phyloP scores from a whole-genome alignment of 1,140 invertebrate species.

The Zaprionus lachaisei region DNA sequence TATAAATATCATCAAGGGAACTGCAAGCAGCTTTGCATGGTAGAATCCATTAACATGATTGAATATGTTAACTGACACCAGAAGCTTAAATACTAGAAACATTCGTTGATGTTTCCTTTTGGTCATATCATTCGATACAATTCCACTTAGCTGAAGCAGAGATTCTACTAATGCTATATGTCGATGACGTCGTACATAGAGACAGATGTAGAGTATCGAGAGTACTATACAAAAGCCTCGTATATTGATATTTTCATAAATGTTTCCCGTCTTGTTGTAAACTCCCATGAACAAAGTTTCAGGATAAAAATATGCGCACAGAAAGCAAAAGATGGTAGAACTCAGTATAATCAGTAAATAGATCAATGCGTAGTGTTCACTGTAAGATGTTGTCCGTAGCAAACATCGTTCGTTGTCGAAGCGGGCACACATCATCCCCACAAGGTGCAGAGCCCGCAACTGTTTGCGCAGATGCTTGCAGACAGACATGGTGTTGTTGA shows the following conservation, averaged over 20 bases:
- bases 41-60: slow-evolving; percentile 47
- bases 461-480: slow-evolving; percentile 55
- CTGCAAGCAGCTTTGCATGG: neutral
- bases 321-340: slow-evolving; percentile 19
- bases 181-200: slow-evolving; percentile 52
- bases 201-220: slow-evolving; percentile 37
- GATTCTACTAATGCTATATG: slow-evolving; percentile 42
- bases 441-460: slow-evolving; percentile 30
- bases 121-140: neutral
- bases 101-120: slow-evolving; percentile 40
- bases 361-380: slow-evolving; percentile 44
- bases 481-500: slow-evolving; percentile 49
- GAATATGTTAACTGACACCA: slow-evolving; percentile 16
- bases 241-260: slow-evolving; percentile 54
- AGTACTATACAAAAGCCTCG: slow-evolving; percentile 47
- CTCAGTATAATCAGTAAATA: slow-evolving; percentile 25
- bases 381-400: slow-evolving; percentile 23
- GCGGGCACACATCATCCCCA: slow-evolving; percentile 56
- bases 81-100: slow-evolving; percentile 38
- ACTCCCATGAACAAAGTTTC: slow-evolving; percentile 27
- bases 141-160: slow-evolving; percentile 37
- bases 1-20: slow-evolving; percentile 25
- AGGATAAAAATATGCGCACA: slow-evolving; percentile 40
- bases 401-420: slow-evolving; percentile 43
- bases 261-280: slow-evolving; percentile 65